phyloP scores from a whole-genome alignment of 2,888 invertebrate genomes.

The Morpho deidamia region DNA sequence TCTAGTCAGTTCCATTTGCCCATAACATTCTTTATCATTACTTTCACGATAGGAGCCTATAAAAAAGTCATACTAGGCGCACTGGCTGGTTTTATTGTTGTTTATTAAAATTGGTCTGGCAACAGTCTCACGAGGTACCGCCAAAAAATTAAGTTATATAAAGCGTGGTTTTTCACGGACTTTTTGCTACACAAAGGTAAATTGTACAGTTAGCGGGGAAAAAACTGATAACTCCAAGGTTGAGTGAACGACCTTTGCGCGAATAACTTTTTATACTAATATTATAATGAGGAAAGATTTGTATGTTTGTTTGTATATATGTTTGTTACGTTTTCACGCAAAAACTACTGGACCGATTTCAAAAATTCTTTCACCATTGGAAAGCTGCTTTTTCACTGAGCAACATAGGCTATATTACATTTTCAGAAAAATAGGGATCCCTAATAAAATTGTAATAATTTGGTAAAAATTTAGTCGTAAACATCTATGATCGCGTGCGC shows the following conservation, averaged over 20 bases:
- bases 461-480: no score
- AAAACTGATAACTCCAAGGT: constrained; percentile 25
- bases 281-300: no score
- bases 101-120: constrained; percentile 20
- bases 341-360: no score
- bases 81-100: constrained; percentile 6
- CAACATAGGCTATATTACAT: no score
- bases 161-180: constrained; percentile 1
- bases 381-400: no score
- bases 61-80: constrained; percentile 2
- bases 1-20: no score
- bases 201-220: constrained; percentile 8
- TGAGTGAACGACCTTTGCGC: constrained; percentile 24
- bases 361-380: no score
- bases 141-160: constrained; percentile 13
- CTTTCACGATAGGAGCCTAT: not conserved
- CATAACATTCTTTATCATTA: not conserved
- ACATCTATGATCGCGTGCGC: no score
- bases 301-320: no score
- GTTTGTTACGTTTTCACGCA: no score
- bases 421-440: no score
- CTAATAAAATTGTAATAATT: no score
- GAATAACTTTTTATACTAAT: not conserved
- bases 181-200: constrained; percentile 6
- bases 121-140: constrained; percentile 9